Base-by-base conservation (phyloP, 2,888 invertebrate genomes). In the Andrena camellia region DNA sequence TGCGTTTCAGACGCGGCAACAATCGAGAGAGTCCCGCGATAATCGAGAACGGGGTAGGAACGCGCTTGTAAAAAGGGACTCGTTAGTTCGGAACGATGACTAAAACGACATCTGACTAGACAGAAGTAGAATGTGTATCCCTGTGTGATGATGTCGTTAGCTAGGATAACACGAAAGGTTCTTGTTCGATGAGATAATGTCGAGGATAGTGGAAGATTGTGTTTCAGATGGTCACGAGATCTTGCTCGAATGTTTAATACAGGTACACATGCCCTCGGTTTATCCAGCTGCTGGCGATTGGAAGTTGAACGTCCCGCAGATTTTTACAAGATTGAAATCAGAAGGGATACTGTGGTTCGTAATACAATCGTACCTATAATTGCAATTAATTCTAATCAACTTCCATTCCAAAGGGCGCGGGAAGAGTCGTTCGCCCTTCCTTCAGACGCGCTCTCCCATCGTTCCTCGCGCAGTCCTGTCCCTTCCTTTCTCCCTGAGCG, bases 321-420 rank as follows among this genome's bases (percentile, higher is more conserved):
- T 13, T 57, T 57, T 26, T 26, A 20, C 23, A 10, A 8, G 10
- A 10, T 26, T 26, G 20, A 23, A 54, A 20, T 57, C 57, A 10
- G 10, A 4, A 26, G 23, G 8, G 10, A 42, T 26, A 6, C 23
- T 17, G 33, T 6, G 23, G 26, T n/a, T 23, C 23, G 42, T 6
- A 42, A 42, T 23, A 42, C 42, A 23, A 13, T 23, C 2, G 20
- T 42, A 17, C 17, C 17, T 20, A 31, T 20, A 59, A 17, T 31
- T 17, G 23, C 57, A 67, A 74, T 74, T 74, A 68, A 74, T 74
- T 74, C n/a, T 68, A 74, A 74, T 74, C 68, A 74, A 68, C 59
- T 48, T 29, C 29, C 52, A 69, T 63, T 78, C 10, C 57, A 23
- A 26, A 4, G 57, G 23, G 10, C 57, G 10, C 23, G 23, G 13